Percentiles rank a stretch among this genome's conserved stretches.
Conservation (phyloP, 2,888 invertebrate species). For the Furcula furcula region DNA sequence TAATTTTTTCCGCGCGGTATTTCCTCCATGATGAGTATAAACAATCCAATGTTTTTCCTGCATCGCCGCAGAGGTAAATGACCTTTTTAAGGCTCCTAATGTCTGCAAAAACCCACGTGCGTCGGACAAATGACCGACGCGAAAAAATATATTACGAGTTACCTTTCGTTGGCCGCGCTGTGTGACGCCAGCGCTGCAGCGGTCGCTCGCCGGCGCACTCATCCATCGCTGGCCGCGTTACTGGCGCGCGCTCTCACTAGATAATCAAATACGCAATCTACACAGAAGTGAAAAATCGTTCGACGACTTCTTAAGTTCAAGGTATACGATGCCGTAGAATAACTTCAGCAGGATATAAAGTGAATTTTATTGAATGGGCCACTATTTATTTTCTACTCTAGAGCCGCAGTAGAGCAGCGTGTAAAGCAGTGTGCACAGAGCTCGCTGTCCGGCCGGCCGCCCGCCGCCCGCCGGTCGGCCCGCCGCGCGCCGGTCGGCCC, state of each 20-base stretch:
- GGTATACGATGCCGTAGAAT: slow-evolving; percentile 29
- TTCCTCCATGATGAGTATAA: neutral
- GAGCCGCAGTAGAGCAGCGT: slow-evolving; percentile 1
- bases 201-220: slow-evolving; percentile 24
- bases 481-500: too few relatives aligned
- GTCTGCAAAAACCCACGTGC: slow-evolving; percentile 63
- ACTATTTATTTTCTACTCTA: slow-evolving; percentile 27
- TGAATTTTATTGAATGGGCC: slow-evolving; percentile 42
- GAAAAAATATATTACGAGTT: slow-evolving; percentile 59
- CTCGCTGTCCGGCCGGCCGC: too few relatives aligned
- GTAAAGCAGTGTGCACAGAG: slow-evolving; percentile 1
- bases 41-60: neutral
- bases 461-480: too few relatives aligned
- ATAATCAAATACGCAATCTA: neutral
- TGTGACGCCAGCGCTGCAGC: neutral
- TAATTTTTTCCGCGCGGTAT: too few relatives aligned
- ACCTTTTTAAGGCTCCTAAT: slow-evolving; percentile 61
- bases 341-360: slow-evolving; percentile 49
- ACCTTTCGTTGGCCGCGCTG: slow-evolving; percentile 36
- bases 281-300: neutral
- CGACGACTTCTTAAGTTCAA: neutral
- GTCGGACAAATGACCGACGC: slow-evolving; percentile 59
- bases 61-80: slow-evolving; percentile 42
- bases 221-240: neutral
- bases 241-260: neutral